These are phyloP conservation scores for Plecotus auritus DNA, from an alignment of 2,113 vertebrate genomes.

Conservation along the genomic window DNA sequence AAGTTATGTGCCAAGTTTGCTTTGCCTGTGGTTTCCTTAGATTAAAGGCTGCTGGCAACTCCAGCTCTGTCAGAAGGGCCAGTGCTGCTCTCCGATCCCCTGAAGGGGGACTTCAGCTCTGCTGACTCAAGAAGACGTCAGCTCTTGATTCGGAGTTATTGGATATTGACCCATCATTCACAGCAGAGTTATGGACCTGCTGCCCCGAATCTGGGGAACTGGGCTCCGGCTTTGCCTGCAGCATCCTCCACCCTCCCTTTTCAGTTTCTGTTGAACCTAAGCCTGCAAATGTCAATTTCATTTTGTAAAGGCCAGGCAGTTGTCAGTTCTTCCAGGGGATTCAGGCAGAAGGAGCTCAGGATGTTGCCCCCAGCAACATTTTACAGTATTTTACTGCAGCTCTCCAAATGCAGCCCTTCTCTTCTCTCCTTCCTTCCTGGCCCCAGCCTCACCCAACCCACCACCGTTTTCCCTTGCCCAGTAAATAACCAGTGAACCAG, in stretches of 20 bases:
- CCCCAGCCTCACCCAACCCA: neutral
- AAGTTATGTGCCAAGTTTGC: conserved; percentile 68
- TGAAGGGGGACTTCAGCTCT: conserved; percentile 75
- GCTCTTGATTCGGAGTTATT: conserved; percentile 82
- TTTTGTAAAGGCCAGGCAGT: conserved; percentile 77
- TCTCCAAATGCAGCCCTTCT: conserved; percentile 26
- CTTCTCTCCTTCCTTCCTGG: neutral
- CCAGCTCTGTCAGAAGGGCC: conserved; percentile 65
- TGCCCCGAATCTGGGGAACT: conserved; percentile 69
- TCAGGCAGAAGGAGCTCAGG: conserved; percentile 64
- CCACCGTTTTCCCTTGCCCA: neutral
- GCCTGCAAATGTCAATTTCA: conserved; percentile 73
- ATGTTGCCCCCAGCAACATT: conserved; percentile 47
- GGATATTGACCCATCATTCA: conserved; percentile 80
- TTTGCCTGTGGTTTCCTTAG: conserved; percentile 72
- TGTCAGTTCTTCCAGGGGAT: conserved; percentile 73
- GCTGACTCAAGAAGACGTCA: conserved; percentile 80
- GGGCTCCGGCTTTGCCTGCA: conserved; percentile 46
- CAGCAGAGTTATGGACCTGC: conserved; percentile 66
- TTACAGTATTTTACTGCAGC: neutral
- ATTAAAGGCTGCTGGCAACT: conserved; percentile 79
- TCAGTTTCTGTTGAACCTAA: conserved; percentile 73
- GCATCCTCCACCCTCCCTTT: conserved; percentile 18
- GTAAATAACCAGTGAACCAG: neutral
- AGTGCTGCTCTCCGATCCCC: conserved; percentile 69